phyloP scores from a whole-genome alignment of 2,113 vertebrate species.

The Oryctolagus cuniculus region DNA sequence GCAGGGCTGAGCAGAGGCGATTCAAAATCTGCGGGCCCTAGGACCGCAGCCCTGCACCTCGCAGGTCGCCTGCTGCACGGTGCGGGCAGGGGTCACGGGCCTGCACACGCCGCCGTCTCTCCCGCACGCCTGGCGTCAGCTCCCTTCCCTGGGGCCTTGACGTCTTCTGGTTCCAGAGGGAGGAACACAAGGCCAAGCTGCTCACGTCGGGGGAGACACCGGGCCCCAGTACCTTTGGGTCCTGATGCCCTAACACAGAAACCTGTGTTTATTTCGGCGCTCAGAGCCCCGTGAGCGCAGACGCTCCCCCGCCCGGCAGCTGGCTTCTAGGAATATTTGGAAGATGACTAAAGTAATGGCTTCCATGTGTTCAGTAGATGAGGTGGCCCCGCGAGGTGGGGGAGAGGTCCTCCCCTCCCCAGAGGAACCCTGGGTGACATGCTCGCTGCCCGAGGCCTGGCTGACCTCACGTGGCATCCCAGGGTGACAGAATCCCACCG shows the following conservation, averaged over 20 bases:
- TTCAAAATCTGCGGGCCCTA: neutral
- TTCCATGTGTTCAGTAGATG: constrained; percentile 43
- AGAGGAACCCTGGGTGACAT: neutral
- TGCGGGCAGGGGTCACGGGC: neutral
- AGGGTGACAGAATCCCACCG: neutral
- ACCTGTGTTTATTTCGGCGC: neutral
- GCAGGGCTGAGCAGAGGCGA: neutral
- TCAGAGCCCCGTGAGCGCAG: neutral
- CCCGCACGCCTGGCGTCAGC: neutral
- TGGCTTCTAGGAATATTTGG: constrained; percentile 33
- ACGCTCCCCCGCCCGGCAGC: neutral
- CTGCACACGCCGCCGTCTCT: neutral
- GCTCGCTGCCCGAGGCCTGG: neutral
- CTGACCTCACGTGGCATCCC: neutral
- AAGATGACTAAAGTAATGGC: constrained; percentile 49
- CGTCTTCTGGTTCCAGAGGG: neutral
- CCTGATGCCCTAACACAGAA: neutral
- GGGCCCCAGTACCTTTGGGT: neutral
- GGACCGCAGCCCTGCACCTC: neutral
- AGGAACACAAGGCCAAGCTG: neutral
- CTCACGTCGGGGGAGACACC: neutral
- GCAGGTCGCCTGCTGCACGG: neutral
- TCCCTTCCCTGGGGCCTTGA: neutral
- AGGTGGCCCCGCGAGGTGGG: neutral
- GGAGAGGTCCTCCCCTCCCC: neutral